phyloP scores from a whole-genome alignment of 2,113 vertebrate genomes.

The Scomber colias region DNA sequence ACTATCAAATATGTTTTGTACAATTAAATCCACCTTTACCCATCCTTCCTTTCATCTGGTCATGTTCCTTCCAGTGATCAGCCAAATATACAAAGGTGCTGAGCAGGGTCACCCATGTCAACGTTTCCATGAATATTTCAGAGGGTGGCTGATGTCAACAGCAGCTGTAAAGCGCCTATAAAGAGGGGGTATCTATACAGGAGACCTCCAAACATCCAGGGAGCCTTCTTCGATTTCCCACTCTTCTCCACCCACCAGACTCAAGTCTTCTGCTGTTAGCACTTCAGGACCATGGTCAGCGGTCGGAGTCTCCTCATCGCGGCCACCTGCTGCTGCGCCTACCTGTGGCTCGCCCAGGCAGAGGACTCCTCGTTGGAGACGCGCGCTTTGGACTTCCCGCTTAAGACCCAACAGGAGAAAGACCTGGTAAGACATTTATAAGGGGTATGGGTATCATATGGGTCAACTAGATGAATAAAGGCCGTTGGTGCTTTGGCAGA shows the following conservation, averaged over 20 bases:
- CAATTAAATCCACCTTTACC: conserved; percentile 37
- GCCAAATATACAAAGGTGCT: conserved; percentile 47
- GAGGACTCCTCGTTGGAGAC: conserved; percentile 76
- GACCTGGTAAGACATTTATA: conserved; percentile 71
- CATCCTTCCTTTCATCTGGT: not conserved
- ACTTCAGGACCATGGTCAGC: conserved; percentile 75
- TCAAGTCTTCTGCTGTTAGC: not conserved
- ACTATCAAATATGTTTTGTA: conserved; percentile 31
- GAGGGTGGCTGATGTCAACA: conserved; percentile 69
- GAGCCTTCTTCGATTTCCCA: not conserved
- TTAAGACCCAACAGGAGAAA: conserved; percentile 78
- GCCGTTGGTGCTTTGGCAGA: not conserved
- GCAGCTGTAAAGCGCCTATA: conserved; percentile 52
- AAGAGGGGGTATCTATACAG: conserved; percentile 21
- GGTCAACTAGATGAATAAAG: not conserved
- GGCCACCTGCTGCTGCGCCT: conserved; percentile 67
- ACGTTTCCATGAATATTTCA: conserved; percentile 77
- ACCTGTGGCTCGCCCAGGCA: conserved; percentile 54
- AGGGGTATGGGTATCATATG: not conserved
- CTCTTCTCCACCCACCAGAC: conserved; percentile 10
- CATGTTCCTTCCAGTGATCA: conserved; percentile 26
- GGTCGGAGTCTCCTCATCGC: conserved; percentile 61
- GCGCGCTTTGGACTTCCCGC: conserved; percentile 74
- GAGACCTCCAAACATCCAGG: conserved; percentile 1
- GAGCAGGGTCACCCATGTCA: conserved; percentile 36